Evolutionary conservation across 1,140 invertebrate species (phyloP).

Genomic region (Hylaeus anthracinus): DNA sequence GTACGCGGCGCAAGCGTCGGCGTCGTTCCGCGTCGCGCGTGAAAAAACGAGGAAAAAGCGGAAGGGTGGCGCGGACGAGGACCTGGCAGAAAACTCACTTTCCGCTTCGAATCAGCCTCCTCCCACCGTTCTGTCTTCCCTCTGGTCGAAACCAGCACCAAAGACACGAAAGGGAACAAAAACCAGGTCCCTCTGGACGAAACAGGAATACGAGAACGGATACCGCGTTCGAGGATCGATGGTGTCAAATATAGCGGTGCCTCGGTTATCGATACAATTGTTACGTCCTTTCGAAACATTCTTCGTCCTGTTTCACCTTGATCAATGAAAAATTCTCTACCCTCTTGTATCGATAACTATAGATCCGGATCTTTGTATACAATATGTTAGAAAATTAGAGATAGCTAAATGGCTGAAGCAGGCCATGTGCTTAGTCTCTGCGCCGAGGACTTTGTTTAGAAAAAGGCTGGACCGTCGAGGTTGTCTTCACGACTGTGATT

Average conservation of each 20-base stretch:
- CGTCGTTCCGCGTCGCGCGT: slow-evolving; percentile 22
- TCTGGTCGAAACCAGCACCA: slow-evolving; percentile 29
- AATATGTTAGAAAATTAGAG: too few relatives aligned
- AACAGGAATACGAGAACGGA: neutral
- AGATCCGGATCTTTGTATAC: too few relatives aligned
- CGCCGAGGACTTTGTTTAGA: too few relatives aligned
- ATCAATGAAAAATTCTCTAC: too few relatives aligned
- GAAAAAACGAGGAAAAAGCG: slow-evolving; percentile 44
- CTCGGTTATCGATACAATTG: too few relatives aligned
- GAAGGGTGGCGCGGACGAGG: slow-evolving; percentile 23
- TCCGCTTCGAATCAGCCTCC: slow-evolving; percentile 60
- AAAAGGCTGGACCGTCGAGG: too few relatives aligned
- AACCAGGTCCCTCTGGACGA: neutral
- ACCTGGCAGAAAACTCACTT: slow-evolving; percentile 68
- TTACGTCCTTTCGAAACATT: too few relatives aligned
- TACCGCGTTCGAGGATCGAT: slow-evolving; percentile 26
- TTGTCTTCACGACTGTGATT: too few relatives aligned
- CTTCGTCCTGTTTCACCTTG: too few relatives aligned
- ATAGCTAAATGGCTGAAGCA: too few relatives aligned
- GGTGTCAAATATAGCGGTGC: neutral
- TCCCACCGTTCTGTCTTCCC: slow-evolving; percentile 12
- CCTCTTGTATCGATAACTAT: too few relatives aligned
- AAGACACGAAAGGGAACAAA: slow-evolving; percentile 20
- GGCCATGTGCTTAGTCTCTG: too few relatives aligned
- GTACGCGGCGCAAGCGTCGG: slow-evolving; percentile 18